Conservation (phyloP, 2,888 invertebrate genomes). For the Xylocampa areola region DNA sequence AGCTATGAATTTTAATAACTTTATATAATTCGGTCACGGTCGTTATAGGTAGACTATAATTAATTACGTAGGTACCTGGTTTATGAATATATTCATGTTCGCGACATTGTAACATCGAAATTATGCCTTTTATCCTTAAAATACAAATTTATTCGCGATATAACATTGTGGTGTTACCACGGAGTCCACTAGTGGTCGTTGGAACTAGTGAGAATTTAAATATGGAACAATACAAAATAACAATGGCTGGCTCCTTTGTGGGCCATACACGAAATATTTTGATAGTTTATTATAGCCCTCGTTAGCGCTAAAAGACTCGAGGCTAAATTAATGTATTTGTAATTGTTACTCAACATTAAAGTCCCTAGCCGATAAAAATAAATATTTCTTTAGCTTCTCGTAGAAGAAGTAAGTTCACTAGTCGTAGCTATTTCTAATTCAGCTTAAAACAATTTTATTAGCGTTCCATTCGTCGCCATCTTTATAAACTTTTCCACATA, state of each 20-base stretch:
- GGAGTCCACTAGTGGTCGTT: no score
- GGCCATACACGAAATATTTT: conserved; percentile 22
- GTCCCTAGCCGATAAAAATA: no score
- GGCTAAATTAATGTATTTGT: conserved; percentile 7
- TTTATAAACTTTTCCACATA: conserved; percentile 46
- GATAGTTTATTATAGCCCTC: conserved; percentile 24
- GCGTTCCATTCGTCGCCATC: conserved; percentile 39
- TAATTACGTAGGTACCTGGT: conserved; percentile 46
- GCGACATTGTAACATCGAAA: conserved; percentile 53
- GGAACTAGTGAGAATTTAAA: background rate
- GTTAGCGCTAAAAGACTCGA: conserved; percentile 20
- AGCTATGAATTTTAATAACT: conserved; percentile 45
- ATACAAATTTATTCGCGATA: conserved; percentile 13
- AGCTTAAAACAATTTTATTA: conserved; percentile 40
- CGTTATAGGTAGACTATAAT: conserved; percentile 44
- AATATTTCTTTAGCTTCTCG: conserved; percentile 19
- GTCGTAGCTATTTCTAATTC: conserved; percentile 50
- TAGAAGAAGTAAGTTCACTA: conserved; percentile 49
- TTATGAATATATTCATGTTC: conserved; percentile 49
- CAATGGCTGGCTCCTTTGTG: conserved; percentile 25
- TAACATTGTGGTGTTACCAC: no score
- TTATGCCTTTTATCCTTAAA: conserved; percentile 49
- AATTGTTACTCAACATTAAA: conserved; percentile 7
- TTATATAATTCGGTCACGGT: conserved; percentile 39
- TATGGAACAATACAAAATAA: background rate